Evolutionary conservation across 2,113 vertebrate genomes (phyloP).

Genomic region (Gymnorhina tibicen): DNA sequence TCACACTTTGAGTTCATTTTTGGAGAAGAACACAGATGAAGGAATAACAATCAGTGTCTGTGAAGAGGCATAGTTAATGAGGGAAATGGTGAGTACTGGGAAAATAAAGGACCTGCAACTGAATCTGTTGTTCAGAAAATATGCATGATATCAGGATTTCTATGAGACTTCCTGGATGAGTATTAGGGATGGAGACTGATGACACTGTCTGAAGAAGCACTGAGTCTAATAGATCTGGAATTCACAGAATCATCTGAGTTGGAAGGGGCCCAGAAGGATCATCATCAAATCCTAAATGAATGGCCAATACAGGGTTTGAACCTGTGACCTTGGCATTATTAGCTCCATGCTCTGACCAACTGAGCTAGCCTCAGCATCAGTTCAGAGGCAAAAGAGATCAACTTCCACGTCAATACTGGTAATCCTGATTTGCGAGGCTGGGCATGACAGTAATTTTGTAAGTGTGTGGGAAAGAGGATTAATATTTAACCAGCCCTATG

Average conservation of each 20-base stretch:
- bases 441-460: background rate
- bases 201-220: background rate
- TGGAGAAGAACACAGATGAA: background rate
- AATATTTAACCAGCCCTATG: background rate
- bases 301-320: background rate
- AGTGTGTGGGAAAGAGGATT: background rate
- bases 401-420: background rate
- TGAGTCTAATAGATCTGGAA: background rate
- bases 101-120: background rate
- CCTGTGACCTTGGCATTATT: background rate
- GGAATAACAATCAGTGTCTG: background rate
- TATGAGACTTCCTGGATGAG: background rate
- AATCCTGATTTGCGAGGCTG: background rate
- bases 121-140: background rate
- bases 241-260: background rate
- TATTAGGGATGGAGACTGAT: background rate
- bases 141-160: background rate
- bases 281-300: background rate
- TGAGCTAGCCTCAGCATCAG: background rate
- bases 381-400: background rate
- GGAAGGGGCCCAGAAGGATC: background rate
- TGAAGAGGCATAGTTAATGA: background rate
- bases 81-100: background rate
- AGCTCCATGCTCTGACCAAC: background rate
- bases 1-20: background rate